Evolutionary conservation across 2,113 vertebrate genomes (phyloP), one percentile per base, ranked within the genome.

Genomic region (Heterochromis multidens): DNA sequence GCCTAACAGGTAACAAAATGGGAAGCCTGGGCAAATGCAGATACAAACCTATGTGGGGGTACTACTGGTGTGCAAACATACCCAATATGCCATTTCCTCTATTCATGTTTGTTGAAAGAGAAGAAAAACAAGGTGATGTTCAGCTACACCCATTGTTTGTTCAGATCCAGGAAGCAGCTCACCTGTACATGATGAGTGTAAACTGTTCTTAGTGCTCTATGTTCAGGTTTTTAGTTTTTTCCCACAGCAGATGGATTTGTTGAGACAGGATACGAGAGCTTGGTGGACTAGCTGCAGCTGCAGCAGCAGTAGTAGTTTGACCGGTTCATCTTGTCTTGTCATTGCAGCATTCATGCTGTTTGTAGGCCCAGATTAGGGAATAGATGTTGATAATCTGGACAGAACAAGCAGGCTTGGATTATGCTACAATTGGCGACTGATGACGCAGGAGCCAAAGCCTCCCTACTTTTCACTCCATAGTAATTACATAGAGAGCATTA

Each of bases 361-460:
- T 63, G 35, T 82, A 25, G 57, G 37, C 56, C 90, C 83, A 89
- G 91, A 96, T 95, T 94, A 95, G 78, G 72, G 89, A 92, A 87
- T 92, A 86, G 87, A 90, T 83, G 91, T 86, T 88, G 89, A 89
- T 95, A 95, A 96, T 95, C 95, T 94, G 87, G 54, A 62, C 81
- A 33, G 93, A 94, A 94, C 91, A 94, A 89, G 91, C 82, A 57
- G 62, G 52, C 49, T 70, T 90, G 91, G 93, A 94, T 96, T 94
- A 96, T 82, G 83, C 82, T 72, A 23, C 52, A 63, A 87, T 84
- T 87, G 90, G 84, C 13, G 67, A 88, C 83, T 60, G 54, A 78
- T 93, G 89, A 91, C 84, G 82, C 90, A 90, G 83, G 59, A 90
- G 85, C 84, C 79, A 93, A 94, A 93, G 87, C 87, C 86, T 74